Evolutionary conservation across 2,113 vertebrate species (phyloP), one percentile per base, ranked within the genome.

Genomic region (Poeciliopsis prolifica): DNA sequence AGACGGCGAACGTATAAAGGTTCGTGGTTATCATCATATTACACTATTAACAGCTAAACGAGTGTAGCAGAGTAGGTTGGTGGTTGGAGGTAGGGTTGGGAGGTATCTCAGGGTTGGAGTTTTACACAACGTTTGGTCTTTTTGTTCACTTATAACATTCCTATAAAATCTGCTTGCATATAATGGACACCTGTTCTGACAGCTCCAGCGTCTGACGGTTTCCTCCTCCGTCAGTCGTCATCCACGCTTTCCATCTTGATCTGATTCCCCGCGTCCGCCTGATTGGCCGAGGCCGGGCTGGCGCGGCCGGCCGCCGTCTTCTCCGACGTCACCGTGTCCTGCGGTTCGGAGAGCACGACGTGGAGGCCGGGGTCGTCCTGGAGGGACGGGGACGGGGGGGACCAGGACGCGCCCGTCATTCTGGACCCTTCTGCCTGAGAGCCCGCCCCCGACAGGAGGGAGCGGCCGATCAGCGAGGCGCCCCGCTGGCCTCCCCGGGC

Each of bases 301-400:
- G 95, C 95, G 93, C 97, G 96, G 92, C 96, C 96, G 91, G 95
- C 96, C 0, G 95, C 95, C 11, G 92, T 95, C 96, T 98, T 99
- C 93, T 97, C 97, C 94, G 97, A 94, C 15, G 94, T 95, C 89
- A 96, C 96, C 77, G 96, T 95, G 88, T 99, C 97, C 86, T 98
- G 98, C 88, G 97, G 94, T 90, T 98, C 97, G 0, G 87, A 75
- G 68, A 87, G 83, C 62, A 9, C 75, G 82, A 95, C 95, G 84
- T 97, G 95, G 90, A 95, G 96, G 88, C 95, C 95, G 92, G 95
- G 95, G 89, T 99, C 97, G 44, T 99, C 98, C 96, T 98, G 94
- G 68, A 91, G 71, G 83, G 81, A 80, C 71, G 51, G 92, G 82
- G 91, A 83, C 68, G 44, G 91, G 76, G 91, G 95, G 80, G 92